Conservation (phyloP, 1,140 invertebrate species). For the Pachyrhynchus sulphureomaculatus region DNA sequence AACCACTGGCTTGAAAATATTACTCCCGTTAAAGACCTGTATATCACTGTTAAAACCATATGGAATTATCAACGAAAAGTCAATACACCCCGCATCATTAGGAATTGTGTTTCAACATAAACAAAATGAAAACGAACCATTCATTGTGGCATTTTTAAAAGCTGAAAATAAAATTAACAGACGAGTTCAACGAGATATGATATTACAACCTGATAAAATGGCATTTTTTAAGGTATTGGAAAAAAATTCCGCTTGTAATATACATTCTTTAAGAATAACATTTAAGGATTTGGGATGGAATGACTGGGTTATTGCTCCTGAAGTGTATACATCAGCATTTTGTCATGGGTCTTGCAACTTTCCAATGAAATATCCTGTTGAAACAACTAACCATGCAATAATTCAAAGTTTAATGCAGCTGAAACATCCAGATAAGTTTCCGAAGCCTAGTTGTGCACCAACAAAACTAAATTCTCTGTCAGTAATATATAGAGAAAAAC, state of each 20-base stretch:
- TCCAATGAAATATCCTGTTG: neutral
- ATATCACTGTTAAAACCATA: neutral
- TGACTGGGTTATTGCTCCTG: constrained; percentile 12
- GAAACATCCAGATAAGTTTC: neutral
- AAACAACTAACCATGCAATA: constrained; percentile 2
- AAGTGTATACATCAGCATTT: constrained; percentile 2
- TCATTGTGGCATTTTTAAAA: constrained; percentile 2
- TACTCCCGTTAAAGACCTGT: neutral
- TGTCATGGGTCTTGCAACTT: constrained; percentile 13
- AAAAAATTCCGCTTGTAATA: neutral
- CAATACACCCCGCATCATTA: neutral
- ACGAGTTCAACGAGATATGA: neutral
- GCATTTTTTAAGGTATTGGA: neutral
- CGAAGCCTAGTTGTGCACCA: neutral
- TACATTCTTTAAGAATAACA: constrained; percentile 1
- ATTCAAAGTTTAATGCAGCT: constrained; percentile 1
- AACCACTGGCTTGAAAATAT: neutral
- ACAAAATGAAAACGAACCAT: neutral
- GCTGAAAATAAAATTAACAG: neutral
- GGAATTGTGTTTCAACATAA: neutral
- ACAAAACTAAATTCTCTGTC: neutral
- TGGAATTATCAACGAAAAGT: neutral
- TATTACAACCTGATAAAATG: neutral
- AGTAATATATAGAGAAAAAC: neutral
- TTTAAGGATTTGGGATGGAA: constrained; percentile 6